Conservation (phyloP, 2,888 invertebrate genomes). For the Rhaphigaster nebulosa region DNA sequence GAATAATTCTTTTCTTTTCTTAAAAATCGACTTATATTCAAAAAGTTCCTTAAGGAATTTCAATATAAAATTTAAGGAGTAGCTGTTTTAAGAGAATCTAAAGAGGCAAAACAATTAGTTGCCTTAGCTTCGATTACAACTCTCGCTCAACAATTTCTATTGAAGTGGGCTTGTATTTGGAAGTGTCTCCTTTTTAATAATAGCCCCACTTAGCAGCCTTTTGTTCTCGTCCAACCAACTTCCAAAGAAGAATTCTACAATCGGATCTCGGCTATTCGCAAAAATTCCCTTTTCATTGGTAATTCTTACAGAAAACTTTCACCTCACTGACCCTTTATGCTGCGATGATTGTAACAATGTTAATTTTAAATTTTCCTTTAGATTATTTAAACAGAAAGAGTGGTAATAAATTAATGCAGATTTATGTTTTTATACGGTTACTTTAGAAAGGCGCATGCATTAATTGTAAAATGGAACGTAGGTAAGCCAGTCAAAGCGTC, state of each 20-base stretch:
- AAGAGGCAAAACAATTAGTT: conserved; percentile 7
- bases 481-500: too few relatives aligned
- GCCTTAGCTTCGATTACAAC: not conserved
- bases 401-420: too few relatives aligned
- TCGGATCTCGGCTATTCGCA: not conserved
- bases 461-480: too few relatives aligned
- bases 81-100: conserved; percentile 4
- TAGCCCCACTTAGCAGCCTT: not conserved
- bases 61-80: not conserved
- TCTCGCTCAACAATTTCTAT: not conserved
- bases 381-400: too few relatives aligned
- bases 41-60: not conserved
- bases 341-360: not conserved
- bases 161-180: conserved; percentile 15
- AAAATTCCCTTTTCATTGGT: not conserved
- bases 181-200: conserved; percentile 30
- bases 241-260: conserved; percentile 4
- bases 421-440: too few relatives aligned
- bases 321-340: not conserved
- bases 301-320: not conserved
- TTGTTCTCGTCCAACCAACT: not conserved
- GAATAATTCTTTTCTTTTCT: too few relatives aligned
- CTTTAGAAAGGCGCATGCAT: too few relatives aligned
- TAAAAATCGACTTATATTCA: not conserved
- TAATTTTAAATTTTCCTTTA: not conserved